Evolutionary conservation across 1,140 invertebrate genomes (phyloP).

Genomic region (Hyposmocoma kahamanoa): DNA sequence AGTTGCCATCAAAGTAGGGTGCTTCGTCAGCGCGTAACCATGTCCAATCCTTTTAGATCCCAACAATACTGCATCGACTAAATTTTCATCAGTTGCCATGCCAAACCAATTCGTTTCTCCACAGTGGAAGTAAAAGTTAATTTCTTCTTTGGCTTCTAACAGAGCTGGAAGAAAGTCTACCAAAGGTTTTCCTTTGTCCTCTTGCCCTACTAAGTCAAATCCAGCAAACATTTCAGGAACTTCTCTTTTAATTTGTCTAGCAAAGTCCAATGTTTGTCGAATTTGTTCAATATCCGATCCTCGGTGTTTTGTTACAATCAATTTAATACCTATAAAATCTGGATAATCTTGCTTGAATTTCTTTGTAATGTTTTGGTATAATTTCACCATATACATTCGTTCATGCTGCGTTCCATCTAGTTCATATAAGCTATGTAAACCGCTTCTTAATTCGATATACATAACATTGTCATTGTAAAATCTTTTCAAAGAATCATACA

Average conservation of each 20-base stretch:
- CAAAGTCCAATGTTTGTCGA: conserved; percentile 57
- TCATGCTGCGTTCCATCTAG: conserved; percentile 76
- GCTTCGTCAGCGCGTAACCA: conserved; percentile 80
- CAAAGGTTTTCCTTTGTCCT: conserved; percentile 79
- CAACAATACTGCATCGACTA: conserved; percentile 86
- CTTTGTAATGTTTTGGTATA: conserved; percentile 76
- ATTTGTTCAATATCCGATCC: conserved; percentile 38
- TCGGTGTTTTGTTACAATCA: conserved; percentile 79
- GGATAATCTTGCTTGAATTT: conserved; percentile 76
- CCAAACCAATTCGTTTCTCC: conserved; percentile 88
- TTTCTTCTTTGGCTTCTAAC: conserved; percentile 68
- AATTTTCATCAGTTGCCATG: conserved; percentile 78
- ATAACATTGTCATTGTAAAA: conserved; percentile 86
- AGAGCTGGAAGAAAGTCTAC: conserved; percentile 76
- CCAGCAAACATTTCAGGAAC: conserved; percentile 78
- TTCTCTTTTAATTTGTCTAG: conserved; percentile 58
- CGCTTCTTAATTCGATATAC: conserved; percentile 82
- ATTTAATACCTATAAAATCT: conserved; percentile 80
- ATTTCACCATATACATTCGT: conserved; percentile 67
- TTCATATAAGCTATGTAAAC: conserved; percentile 76
- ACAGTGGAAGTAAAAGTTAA: conserved; percentile 84
- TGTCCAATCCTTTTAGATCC: conserved; percentile 84
- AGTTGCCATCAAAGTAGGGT: conserved; percentile 82
- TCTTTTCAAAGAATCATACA: conserved; percentile 81
- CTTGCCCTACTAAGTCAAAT: conserved; percentile 86